Evolutionary conservation across 2,113 vertebrate species (phyloP), one percentile per base, ranked within the genome.

Genomic region (Spea multiplicata): DNA sequence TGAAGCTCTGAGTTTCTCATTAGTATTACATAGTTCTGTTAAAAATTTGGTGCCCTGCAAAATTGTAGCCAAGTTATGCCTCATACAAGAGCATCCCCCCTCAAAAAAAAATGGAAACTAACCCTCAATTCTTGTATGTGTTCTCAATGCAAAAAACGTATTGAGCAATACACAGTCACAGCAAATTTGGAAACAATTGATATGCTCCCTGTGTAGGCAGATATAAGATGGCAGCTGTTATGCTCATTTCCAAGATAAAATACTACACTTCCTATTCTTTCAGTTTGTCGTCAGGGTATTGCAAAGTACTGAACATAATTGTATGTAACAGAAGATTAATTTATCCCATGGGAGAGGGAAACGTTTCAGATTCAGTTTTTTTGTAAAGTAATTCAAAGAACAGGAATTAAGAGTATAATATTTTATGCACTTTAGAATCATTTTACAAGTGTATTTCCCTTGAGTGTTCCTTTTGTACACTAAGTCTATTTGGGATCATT

Each of bases 1-100:
- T 47, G 62, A 66, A 73, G 44, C 45, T 80, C 78, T 80, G 78
- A 74, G n/a, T 80, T 74, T 74, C 71, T 80, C 78, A 80, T 80
- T 71, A 80, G 44, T 73, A 46, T 74, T 59, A 74, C 59, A n/a
- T 80, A 52, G 53, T 66, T 59, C 7, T 6, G 57, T 72, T 53
- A 66, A 57, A 47, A 66, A 3, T 13, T 47, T 46, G 66, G 14
- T 14, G 45, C 4, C 14, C 49, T 66, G 10, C 46, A 64, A 55
- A 17, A 52, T 6, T 10, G 9, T 52, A 7, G 50, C 50, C 50
- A 52, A 52, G 6, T 52, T 52, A 7, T 7, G 50, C 2, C 50
- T 7, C 50, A 52, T 52, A 52, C 50, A 52, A 10, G 50, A 52
- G 50, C 9, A 7, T 7, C 50, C 9, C 50, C 9, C 30, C 30